Conservation (phyloP, 2,888 invertebrate species). For the Gisinianus flammeolus region DNA sequence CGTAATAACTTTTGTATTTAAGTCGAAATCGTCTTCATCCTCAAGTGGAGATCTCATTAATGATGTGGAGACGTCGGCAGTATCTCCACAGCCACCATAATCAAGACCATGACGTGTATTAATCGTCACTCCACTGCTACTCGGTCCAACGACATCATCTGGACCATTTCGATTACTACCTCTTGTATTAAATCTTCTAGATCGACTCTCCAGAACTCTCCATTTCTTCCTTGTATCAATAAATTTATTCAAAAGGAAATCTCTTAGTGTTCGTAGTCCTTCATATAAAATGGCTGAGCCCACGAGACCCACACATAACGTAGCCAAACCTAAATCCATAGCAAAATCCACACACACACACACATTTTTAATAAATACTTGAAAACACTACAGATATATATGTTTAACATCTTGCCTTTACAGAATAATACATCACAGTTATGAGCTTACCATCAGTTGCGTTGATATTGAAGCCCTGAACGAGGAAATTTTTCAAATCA, state of each 20-base stretch:
- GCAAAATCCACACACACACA: no score
- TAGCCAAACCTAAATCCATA: slow-evolving; percentile 35
- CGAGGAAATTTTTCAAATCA: slow-evolving; percentile 46
- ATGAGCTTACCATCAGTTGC: slow-evolving; percentile 41
- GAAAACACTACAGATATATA: no score
- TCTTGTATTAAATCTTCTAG: no score
- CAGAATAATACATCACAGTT: background rate
- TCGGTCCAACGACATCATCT: background rate
- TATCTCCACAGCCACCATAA: slow-evolving; percentile 25
- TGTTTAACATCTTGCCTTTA: background rate
- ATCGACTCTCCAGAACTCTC: background rate
- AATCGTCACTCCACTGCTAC: background rate
- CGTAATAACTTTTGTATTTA: background rate
- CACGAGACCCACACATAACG: slow-evolving; percentile 40
- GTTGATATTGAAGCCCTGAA: slow-evolving; percentile 46
- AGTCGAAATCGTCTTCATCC: slow-evolving; percentile 30
- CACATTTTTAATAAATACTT: no score
- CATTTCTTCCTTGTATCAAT: slow-evolving; percentile 1
- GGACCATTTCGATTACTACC: no score
- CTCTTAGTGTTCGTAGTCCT: slow-evolving; percentile 48
- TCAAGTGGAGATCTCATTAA: slow-evolving; percentile 22
- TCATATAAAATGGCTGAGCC: slow-evolving; percentile 50
- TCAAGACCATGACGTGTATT: background rate
- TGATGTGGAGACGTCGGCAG: slow-evolving; percentile 17
- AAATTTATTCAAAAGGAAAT: slow-evolving; percentile 41